Conservation (phyloP, 2,797 vertebrate genomes). For the Schizothorax lantsangensis region DNA sequence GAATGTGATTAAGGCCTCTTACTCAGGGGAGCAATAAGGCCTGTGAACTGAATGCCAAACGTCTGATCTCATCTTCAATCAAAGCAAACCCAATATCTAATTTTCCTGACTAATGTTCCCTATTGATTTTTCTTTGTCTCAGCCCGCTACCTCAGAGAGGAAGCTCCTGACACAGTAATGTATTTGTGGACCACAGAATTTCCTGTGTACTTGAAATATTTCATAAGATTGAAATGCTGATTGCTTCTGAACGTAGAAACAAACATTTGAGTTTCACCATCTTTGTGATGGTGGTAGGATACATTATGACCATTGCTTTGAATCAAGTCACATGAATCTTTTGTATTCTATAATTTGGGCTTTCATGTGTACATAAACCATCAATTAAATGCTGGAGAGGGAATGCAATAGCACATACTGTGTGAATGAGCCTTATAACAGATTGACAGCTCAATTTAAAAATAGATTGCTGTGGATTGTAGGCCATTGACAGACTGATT, state of each 20-base stretch:
- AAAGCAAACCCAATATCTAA: conserved; percentile 61
- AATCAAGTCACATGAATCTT: conserved; percentile 24
- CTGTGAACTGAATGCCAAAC: conserved; percentile 64
- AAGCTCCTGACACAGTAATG: conserved; percentile 45
- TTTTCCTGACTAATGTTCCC: conserved; percentile 60
- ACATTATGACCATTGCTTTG: not conserved
- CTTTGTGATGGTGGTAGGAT: not conserved
- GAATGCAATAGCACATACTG: not conserved
- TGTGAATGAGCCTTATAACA: not conserved
- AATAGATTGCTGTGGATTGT: not conserved
- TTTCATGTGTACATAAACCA: not conserved
- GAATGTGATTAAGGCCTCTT: conserved; percentile 66
- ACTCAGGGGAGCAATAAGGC: conserved; percentile 65
- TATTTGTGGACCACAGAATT: conserved; percentile 46
- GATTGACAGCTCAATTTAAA: not conserved
- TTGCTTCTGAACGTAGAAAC: conserved; percentile 4
- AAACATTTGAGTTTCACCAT: not conserved
- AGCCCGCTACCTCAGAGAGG: conserved; percentile 35
- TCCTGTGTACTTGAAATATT: conserved; percentile 41
- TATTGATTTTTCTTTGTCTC: conserved; percentile 58
- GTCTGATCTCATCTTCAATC: conserved; percentile 68
- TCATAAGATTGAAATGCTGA: conserved; percentile 47
- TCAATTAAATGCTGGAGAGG: not conserved
- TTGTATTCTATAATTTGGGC: not conserved
- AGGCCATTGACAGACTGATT: not conserved